Percentiles rank a stretch among this genome's conserved stretches.
These are phyloP conservation scores for Acanthurus leucopareius DNA, from an alignment of 2,797 vertebrate species.

Conservation along the genomic window DNA sequence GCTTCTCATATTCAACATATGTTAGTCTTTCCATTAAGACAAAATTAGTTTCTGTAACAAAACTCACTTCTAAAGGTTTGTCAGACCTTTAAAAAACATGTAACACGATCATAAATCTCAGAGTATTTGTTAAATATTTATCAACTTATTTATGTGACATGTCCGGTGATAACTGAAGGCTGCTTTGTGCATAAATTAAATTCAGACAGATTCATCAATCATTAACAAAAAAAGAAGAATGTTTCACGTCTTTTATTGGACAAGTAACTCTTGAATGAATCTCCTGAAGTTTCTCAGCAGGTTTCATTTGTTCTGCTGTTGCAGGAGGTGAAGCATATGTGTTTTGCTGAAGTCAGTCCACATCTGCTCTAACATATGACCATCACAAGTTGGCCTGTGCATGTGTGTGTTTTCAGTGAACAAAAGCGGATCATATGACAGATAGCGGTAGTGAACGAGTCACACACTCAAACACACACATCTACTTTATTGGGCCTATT, in stretches of 20 bases:
- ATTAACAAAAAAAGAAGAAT: not conserved
- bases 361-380: slow-evolving; percentile 63
- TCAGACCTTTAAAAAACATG: too few species aligned
- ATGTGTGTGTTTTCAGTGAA: slow-evolving; percentile 18
- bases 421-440: slow-evolving; percentile 54
- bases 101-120: too few species aligned
- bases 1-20: too few species aligned
- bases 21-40: too few species aligned
- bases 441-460: slow-evolving; percentile 17
- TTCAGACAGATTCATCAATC: too few species aligned
- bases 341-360: not conserved
- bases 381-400: slow-evolving; percentile 60
- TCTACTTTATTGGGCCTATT: too few species aligned
- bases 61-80: too few species aligned
- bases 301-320: slow-evolving; percentile 11
- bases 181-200: not conserved
- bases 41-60: too few species aligned
- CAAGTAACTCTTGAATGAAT: not conserved
- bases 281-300: not conserved
- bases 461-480: slow-evolving; percentile 14
- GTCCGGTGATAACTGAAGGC: not conserved
- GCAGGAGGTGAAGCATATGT: slow-evolving; percentile 1
- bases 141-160: not conserved
- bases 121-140: not conserved
- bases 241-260: not conserved